Conservation (phyloP, 2,888 invertebrate species). For the Ypsolopha scabrella region DNA sequence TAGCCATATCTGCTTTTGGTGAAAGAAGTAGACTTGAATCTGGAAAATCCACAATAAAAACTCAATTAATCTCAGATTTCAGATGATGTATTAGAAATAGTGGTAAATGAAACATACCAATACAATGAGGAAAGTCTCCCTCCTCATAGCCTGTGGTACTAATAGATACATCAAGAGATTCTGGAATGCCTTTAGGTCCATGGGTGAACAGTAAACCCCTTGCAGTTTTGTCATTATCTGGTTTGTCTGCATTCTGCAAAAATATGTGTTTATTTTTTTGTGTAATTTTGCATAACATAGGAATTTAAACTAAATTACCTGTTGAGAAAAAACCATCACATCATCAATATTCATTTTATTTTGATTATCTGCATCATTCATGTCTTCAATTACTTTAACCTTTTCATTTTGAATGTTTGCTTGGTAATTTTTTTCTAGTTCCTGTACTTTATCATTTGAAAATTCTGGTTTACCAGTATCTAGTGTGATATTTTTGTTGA, state of each 20-base stretch:
- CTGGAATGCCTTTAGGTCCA: conserved; percentile 33
- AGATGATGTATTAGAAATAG: not conserved
- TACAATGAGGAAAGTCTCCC: conserved; percentile 39
- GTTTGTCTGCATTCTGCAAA: not conserved
- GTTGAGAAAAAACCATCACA: conserved; percentile 15
- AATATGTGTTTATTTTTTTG: too few relatives aligned
- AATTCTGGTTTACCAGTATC: not conserved
- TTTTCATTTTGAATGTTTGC: not conserved
- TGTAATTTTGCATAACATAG: conserved; percentile 8
- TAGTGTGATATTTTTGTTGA: conserved; percentile 12
- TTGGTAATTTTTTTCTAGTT: not conserved
- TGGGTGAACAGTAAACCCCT: conserved; percentile 38
- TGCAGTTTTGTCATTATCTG: conserved; percentile 20
- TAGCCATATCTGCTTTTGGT: conserved; percentile 43
- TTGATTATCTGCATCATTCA: not conserved
- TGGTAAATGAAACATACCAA: conserved; percentile 24
- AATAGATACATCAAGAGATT: conserved; percentile 42
- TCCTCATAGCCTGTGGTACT: conserved; percentile 48
- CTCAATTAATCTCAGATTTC: not conserved
- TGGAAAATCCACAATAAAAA: conserved; percentile 16
- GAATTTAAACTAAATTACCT: conserved; percentile 18
- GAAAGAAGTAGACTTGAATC: conserved; percentile 52
- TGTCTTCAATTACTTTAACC: not conserved
- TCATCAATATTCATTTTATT: conserved; percentile 11
- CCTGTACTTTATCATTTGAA: conserved; percentile 2